phyloP scores from a whole-genome alignment of 1,140 invertebrate species.

The Drosophila miranda region DNA sequence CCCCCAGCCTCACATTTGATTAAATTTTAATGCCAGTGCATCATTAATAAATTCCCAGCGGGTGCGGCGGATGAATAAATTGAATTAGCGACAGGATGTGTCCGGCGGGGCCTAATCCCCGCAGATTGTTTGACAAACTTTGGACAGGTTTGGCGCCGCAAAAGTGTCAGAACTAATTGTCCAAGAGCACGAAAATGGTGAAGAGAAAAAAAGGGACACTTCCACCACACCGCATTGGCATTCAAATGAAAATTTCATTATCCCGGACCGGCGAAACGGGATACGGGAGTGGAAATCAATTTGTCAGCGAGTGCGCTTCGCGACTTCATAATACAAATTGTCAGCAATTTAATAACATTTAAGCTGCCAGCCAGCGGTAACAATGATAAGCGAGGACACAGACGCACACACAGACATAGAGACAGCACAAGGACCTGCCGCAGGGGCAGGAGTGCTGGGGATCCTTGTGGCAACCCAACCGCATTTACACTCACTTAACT shows the following conservation, averaged over 20 bases:
- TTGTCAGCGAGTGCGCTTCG: constrained; percentile 39
- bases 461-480: constrained; percentile 54
- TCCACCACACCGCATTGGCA: constrained; percentile 16
- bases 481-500: constrained; percentile 79
- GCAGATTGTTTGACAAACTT: constrained; percentile 58
- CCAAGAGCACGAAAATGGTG: constrained; percentile 29
- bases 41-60: constrained; percentile 72
- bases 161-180: constrained; percentile 64
- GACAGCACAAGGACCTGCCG: constrained; percentile 29
- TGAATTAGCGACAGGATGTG: constrained; percentile 58
- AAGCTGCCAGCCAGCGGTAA: constrained; percentile 57
- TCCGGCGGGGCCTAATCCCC: constrained; percentile 40
- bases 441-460: constrained; percentile 1
- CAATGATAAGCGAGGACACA: constrained; percentile 45
- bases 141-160: constrained; percentile 46
- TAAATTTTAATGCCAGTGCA: constrained; percentile 74
- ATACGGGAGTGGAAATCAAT: constrained; percentile 55
- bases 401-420: background rate
- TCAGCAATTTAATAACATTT: constrained; percentile 77
- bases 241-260: constrained; percentile 63
- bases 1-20: constrained; percentile 58
- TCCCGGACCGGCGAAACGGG: constrained; percentile 1
- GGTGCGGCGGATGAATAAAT: constrained; percentile 47
- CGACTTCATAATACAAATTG: constrained; percentile 64
- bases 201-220: background rate